Base-by-base conservation (phyloP, 2,113 vertebrate species). In the Lota lota region DNA sequence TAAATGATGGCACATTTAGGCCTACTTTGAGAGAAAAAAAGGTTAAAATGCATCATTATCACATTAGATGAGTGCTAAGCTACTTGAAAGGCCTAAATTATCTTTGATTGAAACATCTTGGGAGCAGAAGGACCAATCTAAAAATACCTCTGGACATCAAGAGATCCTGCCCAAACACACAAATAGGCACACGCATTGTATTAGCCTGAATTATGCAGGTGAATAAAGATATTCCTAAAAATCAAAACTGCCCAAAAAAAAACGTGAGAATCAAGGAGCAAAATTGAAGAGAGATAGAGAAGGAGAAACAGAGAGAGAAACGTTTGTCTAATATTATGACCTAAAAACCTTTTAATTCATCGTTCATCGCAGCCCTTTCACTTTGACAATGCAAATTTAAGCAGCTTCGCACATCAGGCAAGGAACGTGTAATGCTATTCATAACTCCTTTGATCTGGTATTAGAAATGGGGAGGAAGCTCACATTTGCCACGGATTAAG, bases 401-500 rank as follows among this genome's bases (percentile, higher is more conserved):
- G 72, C 74, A 70, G 77, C 78, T 86, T 83, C 69, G 63, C 54
- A 68, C 74, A 73, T 70, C 67, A 63, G 72, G 74, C 71, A 64
- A 70, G 77, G 76, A 66, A 79, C 73, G 66, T 73, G 68, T 76
- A 74, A 69, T 74, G 57, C 72, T 74, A 77, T 82, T 80, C 76
- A 79, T 54, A 81, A 79, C 61, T 69, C 72, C 75, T 86, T 86
- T 88, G 83, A 88, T 88, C 86, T 86, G 69, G 71, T 68, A 64
- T 81, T 85, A 83, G 79, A 83, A 72, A 72, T 75, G 78, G 68
- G 79, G 73, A 62, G 76, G 68, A 78, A 74, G 74, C 77, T 84
- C 66, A 63, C 70, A 84, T 82, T 87, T 83, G 81, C 61, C 74
- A 83, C 64, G 72, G 82, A 88, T 88, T 85, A 88, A 79, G 79